Evolutionary conservation across 2,113 vertebrate species (phyloP), one percentile per base, ranked within the genome.

Genomic region (Calonectris borealis): DNA sequence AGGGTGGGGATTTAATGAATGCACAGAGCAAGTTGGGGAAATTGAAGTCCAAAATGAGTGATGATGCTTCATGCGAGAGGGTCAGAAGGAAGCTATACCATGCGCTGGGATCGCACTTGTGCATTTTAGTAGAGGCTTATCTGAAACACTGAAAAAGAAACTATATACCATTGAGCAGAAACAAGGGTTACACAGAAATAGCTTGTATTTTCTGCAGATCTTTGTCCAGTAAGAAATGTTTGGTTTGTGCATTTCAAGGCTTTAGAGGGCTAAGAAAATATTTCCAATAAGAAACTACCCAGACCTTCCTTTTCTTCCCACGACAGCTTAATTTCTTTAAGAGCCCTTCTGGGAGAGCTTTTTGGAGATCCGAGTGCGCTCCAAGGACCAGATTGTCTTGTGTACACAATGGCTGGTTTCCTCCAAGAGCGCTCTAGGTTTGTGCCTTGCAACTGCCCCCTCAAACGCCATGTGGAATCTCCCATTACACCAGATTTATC

Each of bases 221-320:
- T 93, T 89, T 83, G 78, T 93, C 84, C 87, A 61, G 81, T 42
- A 46, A 90, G 70, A 86, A 95, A 96, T 84, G 25, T 95, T 96
- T 96, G 76, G 16, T 68, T 94, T 85, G 40, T 83, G 70, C n/a
- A 13, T 80, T 94, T 96, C 70, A 86, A 94, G 71, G 82, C 92
- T 94, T 95, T 90, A 58, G 66, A 93, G 78, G 16, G 49, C 81
- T 85, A 96, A 83, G 73, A 80, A 97, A 96, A 88, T 77, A 91
- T 85, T 93, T 90, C 87, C 82, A 94, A 18, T 29, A 79, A 91
- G 66, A 85, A 90, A 86, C 29, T 70, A 83, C 86, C 29, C 88
- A 94, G 93, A 88, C 75, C 84, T 95, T 95, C 62, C 66, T 93
- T 72, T 85, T 86, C 92, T 96, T 96, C 96, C 94, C 96, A 96